Evolutionary conservation across 2,888 invertebrate species (phyloP), one percentile per base, ranked within the genome.

Genomic region (Trachelus troglodyta): DNA sequence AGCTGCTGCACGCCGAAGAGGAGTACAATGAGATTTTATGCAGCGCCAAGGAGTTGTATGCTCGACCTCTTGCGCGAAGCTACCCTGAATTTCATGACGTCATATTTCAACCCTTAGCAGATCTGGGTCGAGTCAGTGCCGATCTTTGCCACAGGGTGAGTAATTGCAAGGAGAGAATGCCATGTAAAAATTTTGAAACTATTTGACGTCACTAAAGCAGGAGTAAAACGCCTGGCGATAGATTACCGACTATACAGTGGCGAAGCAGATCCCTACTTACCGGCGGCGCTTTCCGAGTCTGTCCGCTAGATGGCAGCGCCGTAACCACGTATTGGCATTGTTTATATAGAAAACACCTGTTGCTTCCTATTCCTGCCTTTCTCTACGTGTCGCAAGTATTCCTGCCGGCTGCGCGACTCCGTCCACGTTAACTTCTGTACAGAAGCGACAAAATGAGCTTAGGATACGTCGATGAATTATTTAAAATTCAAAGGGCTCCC

Each of bases 41-140:
- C 89, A 94, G 94, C 81, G 94, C 94, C 75, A 93, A 93, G 84
- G 95, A 95, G 88, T 91, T 95, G 78, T 95, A 94, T 88, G 94
- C 94, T 33, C 93, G 94, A 85, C 94, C 95, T 1, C 91, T 95
- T 78, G 86, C 90, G 33, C 85, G 88, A 56, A 90, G 87, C 82
- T 87, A 90, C 76, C 89, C 90, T 75, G 89, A 90, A 82, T 90
- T 91, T 84, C 89, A 88, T 82, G 91, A 90, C 82, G 89, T 89
- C 75, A 89, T 91, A 40, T 90, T 91, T 79, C 87, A 90, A 81
- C 90, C 90, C 34, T 81, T 91, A 33, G 86, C 87, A 30, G 90
- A 91, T 74, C 87, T 91, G 76, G 87, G 89, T 34, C 81, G 80
- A 78, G 84, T 88, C 82, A 90, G 88, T 79, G 81, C 83, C 4